Evolutionary conservation across 2,113 vertebrate genomes (phyloP), one percentile per base, ranked within the genome.

Genomic region (Phalacrocorax pelagicus): DNA sequence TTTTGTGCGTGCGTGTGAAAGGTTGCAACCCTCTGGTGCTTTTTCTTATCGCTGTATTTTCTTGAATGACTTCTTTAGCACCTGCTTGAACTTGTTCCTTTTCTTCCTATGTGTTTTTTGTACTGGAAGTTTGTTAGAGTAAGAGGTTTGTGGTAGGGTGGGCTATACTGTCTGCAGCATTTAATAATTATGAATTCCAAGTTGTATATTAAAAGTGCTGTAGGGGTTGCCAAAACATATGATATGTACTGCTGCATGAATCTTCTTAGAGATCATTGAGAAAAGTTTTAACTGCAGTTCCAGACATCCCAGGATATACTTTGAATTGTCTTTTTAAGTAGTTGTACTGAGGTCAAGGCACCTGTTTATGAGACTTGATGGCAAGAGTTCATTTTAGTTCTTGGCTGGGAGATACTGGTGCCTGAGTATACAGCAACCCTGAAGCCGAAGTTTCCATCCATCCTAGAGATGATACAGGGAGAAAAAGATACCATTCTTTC

Each of bases 1-100:
- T 38, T 38, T 10, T 38, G 38, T 38, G 38, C 10, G 38, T 38
- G 38, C 10, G 38, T 38, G 38, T 38, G 38, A 27, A 58, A 29
- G 29, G 2, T 51, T 34, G n/a, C 7, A 32, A 7, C 1, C 9
- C 11, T 62, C 4, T 69, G 29, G 34, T 44, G 8, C 10, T 38
- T 55, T 51, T 78, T 7, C 2, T 73, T 54, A 15, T 1, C 0
- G 0, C 4, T 67, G 3, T 12, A 0, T 49, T 55, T 90, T 59
- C 29, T 61, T 32, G 11, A 11, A 4, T 10, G 0, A 21, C 1
- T 36, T 52, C 1, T 38, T 63, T 13, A n/a, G 24, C 19, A 4
- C 24, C 6, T 63, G 2, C 11, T 57, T 34, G 27, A 67, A 8
- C 3, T 52, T 42, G 1, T 26, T 19, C 0, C 11, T 72, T 4